Percentiles rank a stretch among this genome's conserved stretches.
Conservation (phyloP, 92 coral and sea anemone genomes). For the Paragorgia papillata region DNA sequence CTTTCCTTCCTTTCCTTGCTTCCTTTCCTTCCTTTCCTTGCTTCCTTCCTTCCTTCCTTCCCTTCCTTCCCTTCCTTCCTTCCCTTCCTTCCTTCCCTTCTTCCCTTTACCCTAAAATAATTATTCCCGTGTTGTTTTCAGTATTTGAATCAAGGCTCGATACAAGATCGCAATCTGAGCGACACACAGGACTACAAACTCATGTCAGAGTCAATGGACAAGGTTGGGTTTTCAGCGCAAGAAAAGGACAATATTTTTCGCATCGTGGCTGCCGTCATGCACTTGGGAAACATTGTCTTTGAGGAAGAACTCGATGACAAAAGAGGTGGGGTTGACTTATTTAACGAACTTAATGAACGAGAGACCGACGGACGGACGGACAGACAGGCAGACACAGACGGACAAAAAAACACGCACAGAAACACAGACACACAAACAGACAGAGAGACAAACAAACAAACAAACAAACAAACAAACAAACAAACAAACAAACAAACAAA, state of each 20-base stretch:
- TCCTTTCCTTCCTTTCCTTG: too few relatives aligned
- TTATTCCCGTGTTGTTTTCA: constrained; percentile 8
- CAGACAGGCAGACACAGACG: too few relatives aligned
- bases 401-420: too few relatives aligned
- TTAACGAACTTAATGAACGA: too few relatives aligned
- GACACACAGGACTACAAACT: constrained; percentile 77
- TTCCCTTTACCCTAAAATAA: background rate
- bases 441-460: too few relatives aligned
- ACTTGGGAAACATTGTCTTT: constrained; percentile 90
- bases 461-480: too few relatives aligned
- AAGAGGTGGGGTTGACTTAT: constrained; percentile 66
- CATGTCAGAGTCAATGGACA: constrained; percentile 96
- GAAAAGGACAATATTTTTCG: constrained; percentile 92
- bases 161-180: constrained; percentile 73
- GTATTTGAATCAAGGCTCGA: constrained; percentile 95
- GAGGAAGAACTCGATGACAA: constrained; percentile 84
- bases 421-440: too few relatives aligned
- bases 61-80: background rate
- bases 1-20: background rate
- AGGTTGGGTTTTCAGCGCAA: constrained; percentile 86
- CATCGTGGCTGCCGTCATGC: constrained; percentile 94
- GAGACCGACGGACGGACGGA: too few relatives aligned
- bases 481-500: too few relatives aligned
- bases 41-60: constrained; percentile 9
- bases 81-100: background rate